phyloP scores from a whole-genome alignment of 2,888 invertebrate species.

The Octonoba sinensis region DNA sequence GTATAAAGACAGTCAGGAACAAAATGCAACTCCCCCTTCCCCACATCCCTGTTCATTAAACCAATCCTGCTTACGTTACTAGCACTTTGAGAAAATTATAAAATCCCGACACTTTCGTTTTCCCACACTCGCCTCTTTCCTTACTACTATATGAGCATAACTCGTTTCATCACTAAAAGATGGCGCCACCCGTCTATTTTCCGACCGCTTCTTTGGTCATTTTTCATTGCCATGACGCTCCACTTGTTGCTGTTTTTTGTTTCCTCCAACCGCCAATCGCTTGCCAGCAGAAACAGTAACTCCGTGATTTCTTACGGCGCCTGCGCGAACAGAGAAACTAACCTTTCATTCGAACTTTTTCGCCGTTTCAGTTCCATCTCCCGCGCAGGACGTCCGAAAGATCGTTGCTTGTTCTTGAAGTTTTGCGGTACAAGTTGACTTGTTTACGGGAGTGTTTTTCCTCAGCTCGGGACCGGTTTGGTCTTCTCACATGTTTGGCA shows the following conservation, averaged over 20 bases:
- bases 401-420: not conserved
- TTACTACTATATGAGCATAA: not conserved
- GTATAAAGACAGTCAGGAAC: no score
- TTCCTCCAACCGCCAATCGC: slow-evolving; percentile 23
- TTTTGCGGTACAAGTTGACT: no score
- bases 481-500: no score
- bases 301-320: slow-evolving; percentile 30
- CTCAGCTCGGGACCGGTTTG: no score
- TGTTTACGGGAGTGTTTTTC: no score
- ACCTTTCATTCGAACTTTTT: slow-evolving; percentile 18
- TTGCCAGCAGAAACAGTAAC: slow-evolving; percentile 19
- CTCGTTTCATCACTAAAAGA: slow-evolving; percentile 16
- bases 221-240: not conserved
- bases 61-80: no score
- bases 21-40: no score
- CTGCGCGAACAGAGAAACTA: slow-evolving; percentile 28
- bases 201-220: not conserved
- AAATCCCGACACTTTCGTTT: no score
- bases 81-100: no score
- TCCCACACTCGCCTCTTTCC: no score
- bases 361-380: not conserved
- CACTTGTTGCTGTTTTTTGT: slow-evolving; percentile 44
- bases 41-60: no score
- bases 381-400: not conserved
- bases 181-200: slow-evolving; percentile 33